Conservation (phyloP, 2,888 invertebrate genomes). For the Anarsia innoxiella region DNA sequence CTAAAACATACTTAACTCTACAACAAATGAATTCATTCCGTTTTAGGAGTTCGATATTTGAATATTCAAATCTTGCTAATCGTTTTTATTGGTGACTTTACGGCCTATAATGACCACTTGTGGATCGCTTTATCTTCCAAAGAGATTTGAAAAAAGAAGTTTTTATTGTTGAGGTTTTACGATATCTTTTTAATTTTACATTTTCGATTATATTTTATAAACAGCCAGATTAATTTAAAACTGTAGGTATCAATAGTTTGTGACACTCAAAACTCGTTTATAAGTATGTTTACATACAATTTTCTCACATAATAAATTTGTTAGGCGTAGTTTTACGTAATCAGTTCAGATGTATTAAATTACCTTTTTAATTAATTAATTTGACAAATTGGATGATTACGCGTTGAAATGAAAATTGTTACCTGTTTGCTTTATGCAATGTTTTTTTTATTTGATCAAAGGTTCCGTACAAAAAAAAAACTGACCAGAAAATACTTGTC, state of each 20-base stretch:
- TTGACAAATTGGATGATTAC: constrained; percentile 6
- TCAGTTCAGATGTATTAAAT: neutral
- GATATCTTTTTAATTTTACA: too few relatives aligned
- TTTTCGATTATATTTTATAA: neutral
- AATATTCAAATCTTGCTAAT: constrained; percentile 66
- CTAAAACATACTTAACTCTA: too few relatives aligned
- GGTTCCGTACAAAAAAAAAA: neutral
- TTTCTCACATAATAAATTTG: neutral
- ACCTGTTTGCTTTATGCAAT: neutral
- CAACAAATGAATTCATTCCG: too few relatives aligned
- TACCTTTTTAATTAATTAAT: constrained; percentile 4
- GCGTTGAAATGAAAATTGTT: neutral
- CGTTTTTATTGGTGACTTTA: constrained; percentile 69
- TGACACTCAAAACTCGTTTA: neutral
- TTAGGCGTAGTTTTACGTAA: neutral
- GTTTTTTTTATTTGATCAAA: too few relatives aligned
- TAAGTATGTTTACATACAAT: neutral
- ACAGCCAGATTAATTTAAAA: neutral
- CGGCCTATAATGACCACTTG: constrained; percentile 61
- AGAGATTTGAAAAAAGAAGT: too few relatives aligned
- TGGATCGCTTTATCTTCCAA: constrained; percentile 5
- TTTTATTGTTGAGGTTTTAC: too few relatives aligned
- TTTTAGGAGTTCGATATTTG: constrained; percentile 56
- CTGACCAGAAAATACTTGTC: too few relatives aligned
- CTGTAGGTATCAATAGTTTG: neutral